Percentiles rank a stretch among this genome's conserved stretches.
These are phyloP conservation scores for Calameuta pallipes DNA, from an alignment of 2,888 invertebrate genomes.

Conservation along the genomic window DNA sequence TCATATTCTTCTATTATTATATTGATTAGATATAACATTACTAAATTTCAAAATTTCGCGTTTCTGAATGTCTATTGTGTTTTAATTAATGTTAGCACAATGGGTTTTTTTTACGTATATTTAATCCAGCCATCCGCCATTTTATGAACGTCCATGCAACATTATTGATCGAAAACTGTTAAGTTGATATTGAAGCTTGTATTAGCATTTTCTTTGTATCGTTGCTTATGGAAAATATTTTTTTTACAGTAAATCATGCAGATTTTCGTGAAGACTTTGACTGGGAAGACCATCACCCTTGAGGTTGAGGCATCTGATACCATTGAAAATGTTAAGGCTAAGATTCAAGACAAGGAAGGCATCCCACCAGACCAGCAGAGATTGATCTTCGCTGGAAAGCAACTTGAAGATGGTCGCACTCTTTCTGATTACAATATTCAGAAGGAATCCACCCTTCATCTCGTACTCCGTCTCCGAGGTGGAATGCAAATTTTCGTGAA, in stretches of 20 bases:
- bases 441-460: slow-evolving; percentile 69
- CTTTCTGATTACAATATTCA: slow-evolving; percentile 36
- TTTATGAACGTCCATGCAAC: background rate
- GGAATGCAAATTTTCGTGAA: slow-evolving; percentile 73
- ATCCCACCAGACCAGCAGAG: slow-evolving; percentile 70
- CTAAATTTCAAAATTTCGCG: no score
- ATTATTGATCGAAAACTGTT: no score
- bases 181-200: no score
- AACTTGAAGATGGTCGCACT: slow-evolving; percentile 19
- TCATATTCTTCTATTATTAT: no score
- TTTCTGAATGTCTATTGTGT: no score
- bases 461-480: slow-evolving; percentile 71
- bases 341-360: slow-evolving; percentile 68
- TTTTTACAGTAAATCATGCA: slow-evolving; percentile 43
- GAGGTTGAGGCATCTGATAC: slow-evolving; percentile 69
- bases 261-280: slow-evolving; percentile 68
- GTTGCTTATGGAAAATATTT: slow-evolving; percentile 6
- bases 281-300: slow-evolving; percentile 68
- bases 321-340: slow-evolving; percentile 68
- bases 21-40: no score
- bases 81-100: background rate
- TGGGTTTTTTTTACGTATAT: background rate
- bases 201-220: slow-evolving; percentile 9
- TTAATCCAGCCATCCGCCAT: background rate
- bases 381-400: slow-evolving; percentile 69